phyloP scores from a whole-genome alignment of 2,113 vertebrate genomes.

The Actenoides hombroni region DNA sequence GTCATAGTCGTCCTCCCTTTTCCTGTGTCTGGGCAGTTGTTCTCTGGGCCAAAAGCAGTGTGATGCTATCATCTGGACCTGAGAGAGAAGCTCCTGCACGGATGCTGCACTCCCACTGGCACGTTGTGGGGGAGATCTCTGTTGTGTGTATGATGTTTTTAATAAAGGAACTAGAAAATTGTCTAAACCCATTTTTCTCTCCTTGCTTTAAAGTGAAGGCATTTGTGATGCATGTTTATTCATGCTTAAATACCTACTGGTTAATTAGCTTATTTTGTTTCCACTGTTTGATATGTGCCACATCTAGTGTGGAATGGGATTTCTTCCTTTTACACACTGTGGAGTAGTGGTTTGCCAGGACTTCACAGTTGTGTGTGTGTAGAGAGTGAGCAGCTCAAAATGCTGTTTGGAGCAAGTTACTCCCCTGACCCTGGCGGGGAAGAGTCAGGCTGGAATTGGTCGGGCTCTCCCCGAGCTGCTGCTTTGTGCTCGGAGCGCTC shows the following conservation, averaged over 20 bases:
- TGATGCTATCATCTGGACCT: background rate
- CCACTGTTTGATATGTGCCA: background rate
- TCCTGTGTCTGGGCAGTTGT: background rate
- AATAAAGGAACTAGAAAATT: background rate
- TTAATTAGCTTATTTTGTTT: background rate
- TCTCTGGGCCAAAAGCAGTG: background rate
- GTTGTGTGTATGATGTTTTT: background rate
- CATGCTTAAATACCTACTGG: background rate
- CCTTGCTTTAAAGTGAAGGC: background rate
- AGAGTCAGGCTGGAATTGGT: rapidly evolving
- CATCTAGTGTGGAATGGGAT: background rate
- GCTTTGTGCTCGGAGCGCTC: background rate
- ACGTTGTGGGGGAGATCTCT: background rate
- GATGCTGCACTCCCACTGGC: background rate
- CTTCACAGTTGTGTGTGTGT: background rate
- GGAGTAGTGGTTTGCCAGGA: background rate
- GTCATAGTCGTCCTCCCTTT: background rate
- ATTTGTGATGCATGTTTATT: background rate
- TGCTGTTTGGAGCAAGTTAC: background rate
- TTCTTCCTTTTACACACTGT: background rate
- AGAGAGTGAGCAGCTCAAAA: background rate
- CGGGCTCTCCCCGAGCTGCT: background rate
- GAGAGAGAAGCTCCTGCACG: background rate
- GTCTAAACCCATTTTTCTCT: background rate
- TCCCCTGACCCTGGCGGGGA: background rate